A percentile compares a stretch with the other conserved stretches of the same genome.
These are phyloP conservation scores for Corapipo altera DNA, from an alignment of 2,113 vertebrate genomes.

Conservation along the genomic window DNA sequence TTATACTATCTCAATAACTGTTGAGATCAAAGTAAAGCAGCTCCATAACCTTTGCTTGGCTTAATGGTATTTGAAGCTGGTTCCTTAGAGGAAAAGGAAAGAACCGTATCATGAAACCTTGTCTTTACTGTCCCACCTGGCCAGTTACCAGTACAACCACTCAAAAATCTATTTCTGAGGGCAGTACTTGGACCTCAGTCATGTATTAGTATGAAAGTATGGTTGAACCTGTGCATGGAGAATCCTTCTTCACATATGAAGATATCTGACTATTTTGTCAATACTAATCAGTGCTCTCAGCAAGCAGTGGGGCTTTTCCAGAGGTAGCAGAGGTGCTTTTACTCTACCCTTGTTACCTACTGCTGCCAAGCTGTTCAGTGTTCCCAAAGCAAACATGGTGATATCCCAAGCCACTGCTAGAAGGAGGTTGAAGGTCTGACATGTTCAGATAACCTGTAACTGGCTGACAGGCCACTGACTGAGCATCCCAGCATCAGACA, in stretches of 20 bases:
- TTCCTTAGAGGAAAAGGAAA: not conserved
- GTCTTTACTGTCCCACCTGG: not conserved
- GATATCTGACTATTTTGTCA: not conserved
- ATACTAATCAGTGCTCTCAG: not conserved
- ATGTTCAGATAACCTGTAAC: not conserved
- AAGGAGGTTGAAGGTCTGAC: not conserved
- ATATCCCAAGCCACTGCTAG: not conserved
- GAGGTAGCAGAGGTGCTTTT: not conserved
- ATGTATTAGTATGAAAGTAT: not conserved
- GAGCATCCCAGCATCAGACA: not conserved
- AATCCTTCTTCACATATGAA: not conserved
- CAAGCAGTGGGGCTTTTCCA: not conserved
- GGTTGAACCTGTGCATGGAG: not conserved
- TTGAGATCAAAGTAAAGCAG: not conserved
- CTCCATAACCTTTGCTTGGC: not conserved
- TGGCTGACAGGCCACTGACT: not conserved
- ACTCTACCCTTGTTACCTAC: not conserved
- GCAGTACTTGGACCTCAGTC: not conserved
- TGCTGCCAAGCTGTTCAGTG: accelerated
- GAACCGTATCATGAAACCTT: not conserved
- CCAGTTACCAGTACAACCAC: not conserved
- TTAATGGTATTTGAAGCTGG: not conserved
- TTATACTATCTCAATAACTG: not conserved
- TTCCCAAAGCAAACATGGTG: not conserved
- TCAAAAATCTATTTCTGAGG: not conserved